These are phyloP conservation scores for Caenorhabditis angaria DNA, from an alignment of 2,888 invertebrate species.

Conservation along the genomic window DNA sequence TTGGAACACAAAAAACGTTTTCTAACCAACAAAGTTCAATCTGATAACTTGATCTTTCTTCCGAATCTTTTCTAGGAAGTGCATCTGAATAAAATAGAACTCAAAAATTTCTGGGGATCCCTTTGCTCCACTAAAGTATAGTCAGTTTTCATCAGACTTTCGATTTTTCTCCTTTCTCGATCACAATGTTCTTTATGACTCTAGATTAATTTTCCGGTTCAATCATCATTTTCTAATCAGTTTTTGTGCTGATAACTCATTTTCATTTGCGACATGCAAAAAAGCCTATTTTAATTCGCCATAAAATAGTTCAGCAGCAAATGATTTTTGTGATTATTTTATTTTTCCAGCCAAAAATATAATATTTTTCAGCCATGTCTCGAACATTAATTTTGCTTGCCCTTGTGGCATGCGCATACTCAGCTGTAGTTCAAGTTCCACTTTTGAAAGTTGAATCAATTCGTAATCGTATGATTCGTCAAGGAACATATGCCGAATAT, in stretches of 20 bases:
- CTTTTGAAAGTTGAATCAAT: slow-evolving; percentile 41
- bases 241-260: background rate
- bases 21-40: too few species aligned
- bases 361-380: background rate
- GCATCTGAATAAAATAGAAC: too few species aligned
- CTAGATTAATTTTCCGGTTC: background rate
- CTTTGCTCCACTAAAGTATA: too few species aligned
- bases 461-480: slow-evolving; percentile 43
- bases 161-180: background rate
- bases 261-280: too few species aligned
- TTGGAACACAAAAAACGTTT: too few species aligned
- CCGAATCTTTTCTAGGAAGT: too few species aligned
- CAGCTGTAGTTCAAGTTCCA: slow-evolving; percentile 47
- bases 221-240: background rate
- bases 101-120: too few species aligned
- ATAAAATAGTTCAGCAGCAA: too few species aligned
- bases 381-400: slow-evolving; percentile 16
- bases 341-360: background rate
- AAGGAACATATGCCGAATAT: slow-evolving; percentile 40
- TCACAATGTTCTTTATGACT: background rate
- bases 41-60: too few species aligned
- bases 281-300: too few species aligned
- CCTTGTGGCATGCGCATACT: slow-evolving; percentile 29
- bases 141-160: background rate
- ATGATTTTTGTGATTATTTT: background rate